Percentiles rank a stretch among this genome's conserved stretches.
Evolutionary conservation across 2,797 vertebrate genomes (phyloP).

Genomic region (Diplodus puntazzo): DNA sequence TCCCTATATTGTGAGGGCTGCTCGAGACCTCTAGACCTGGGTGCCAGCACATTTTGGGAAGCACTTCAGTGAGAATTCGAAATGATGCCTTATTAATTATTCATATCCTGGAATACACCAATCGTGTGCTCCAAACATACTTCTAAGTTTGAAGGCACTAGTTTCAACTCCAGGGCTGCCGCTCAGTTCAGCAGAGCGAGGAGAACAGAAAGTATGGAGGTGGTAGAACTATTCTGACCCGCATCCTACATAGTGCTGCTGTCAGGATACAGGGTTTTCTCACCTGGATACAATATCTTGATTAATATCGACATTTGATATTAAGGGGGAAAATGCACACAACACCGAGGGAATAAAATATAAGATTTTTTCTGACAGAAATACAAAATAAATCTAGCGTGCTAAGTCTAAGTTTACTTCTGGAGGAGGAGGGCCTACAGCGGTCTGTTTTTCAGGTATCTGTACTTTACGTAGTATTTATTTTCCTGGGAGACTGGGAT

Average conservation of each 20-base stretch:
- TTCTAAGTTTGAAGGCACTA: slow-evolving; percentile 75
- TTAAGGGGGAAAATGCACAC: too few relatives aligned
- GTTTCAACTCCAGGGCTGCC: slow-evolving; percentile 60
- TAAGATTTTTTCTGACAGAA: too few relatives aligned
- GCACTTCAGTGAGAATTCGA: slow-evolving; percentile 86
- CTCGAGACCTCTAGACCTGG: slow-evolving; percentile 82
- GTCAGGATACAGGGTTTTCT: too few relatives aligned
- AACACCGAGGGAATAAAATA: too few relatives aligned
- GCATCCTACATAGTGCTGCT: neutral
- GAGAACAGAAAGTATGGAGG: slow-evolving; percentile 35
- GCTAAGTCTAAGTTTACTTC: too few relatives aligned
- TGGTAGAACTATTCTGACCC: slow-evolving; percentile 45
- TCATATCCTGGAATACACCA: slow-evolving; percentile 83
- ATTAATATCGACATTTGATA: too few relatives aligned
- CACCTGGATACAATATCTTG: too few relatives aligned
- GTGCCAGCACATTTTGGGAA: slow-evolving; percentile 85
- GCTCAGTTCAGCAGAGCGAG: slow-evolving; percentile 41
- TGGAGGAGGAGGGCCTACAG: too few relatives aligned
- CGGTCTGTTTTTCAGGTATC: too few relatives aligned
- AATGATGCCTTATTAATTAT: slow-evolving; percentile 84
- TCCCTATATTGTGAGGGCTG: slow-evolving; percentile 78
- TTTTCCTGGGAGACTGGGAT: too few relatives aligned
- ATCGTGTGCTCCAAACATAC: slow-evolving; percentile 75
- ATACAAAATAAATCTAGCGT: too few relatives aligned
- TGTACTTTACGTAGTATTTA: too few relatives aligned